phyloP scores from a whole-genome alignment of 2,888 invertebrate genomes.

The Xylophagus ater region DNA sequence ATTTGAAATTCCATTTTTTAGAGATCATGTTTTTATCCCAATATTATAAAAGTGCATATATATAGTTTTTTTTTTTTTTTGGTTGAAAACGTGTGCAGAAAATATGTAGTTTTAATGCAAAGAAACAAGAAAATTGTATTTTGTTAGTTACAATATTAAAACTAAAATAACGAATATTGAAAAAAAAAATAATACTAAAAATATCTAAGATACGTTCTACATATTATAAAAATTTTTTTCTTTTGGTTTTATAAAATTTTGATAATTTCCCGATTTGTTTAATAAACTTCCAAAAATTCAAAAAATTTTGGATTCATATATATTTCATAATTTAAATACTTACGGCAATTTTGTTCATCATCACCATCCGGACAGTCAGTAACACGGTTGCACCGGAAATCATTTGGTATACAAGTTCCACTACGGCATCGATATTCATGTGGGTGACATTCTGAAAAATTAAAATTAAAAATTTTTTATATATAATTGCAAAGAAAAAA shows the following conservation, averaged over 20 bases:
- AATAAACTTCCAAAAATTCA: neutral
- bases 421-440: constrained; percentile 51
- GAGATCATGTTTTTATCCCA: neutral
- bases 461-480: constrained; percentile 14
- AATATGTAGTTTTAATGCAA: too few relatives aligned
- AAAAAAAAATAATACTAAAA: constrained; percentile 1
- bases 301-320: constrained; percentile 4
- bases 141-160: neutral
- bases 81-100: neutral
- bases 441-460: constrained; percentile 41
- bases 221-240: constrained; percentile 6
- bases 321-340: constrained; percentile 22
- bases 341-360: constrained; percentile 46
- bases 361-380: constrained; percentile 48
- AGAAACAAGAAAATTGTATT: too few relatives aligned
- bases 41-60: neutral
- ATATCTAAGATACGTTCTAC: too few relatives aligned
- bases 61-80: constrained; percentile 15
- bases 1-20: neutral
- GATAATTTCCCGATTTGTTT: too few relatives aligned
- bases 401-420: constrained; percentile 47
- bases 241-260: constrained; percentile 1
- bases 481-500: too few relatives aligned
- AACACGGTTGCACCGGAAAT: constrained; percentile 43
- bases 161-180: constrained; percentile 11